phyloP scores from a whole-genome alignment of 1,140 invertebrate genomes.

The Achatina immaculata region DNA sequence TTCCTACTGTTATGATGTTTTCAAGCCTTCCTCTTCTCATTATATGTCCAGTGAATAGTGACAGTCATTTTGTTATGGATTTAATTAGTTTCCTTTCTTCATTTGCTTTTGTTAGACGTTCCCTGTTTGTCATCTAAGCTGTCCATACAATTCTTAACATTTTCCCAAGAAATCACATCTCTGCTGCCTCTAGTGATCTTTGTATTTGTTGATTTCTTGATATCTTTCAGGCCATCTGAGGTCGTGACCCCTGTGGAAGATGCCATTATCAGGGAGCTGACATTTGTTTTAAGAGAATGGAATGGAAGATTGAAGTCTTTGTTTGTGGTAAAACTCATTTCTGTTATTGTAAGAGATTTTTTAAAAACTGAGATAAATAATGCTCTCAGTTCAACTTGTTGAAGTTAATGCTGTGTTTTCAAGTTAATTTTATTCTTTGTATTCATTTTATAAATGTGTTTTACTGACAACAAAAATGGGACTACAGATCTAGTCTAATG shows the following conservation, averaged over 20 bases:
- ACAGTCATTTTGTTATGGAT: too few relatives aligned
- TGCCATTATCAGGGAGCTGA: slow-evolving; percentile 90
- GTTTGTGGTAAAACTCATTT: slow-evolving; percentile 78
- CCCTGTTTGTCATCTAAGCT: too few relatives aligned
- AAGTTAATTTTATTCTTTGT: background rate
- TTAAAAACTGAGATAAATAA: too few relatives aligned
- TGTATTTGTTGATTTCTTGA: slow-evolving; percentile 13
- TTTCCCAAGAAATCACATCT: too few relatives aligned
- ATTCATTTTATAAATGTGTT: background rate
- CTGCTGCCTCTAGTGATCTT: too few relatives aligned
- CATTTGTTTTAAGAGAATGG: slow-evolving; percentile 91
- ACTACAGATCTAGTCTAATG: too few relatives aligned
- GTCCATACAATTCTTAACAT: too few relatives aligned
- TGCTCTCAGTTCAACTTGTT: background rate
- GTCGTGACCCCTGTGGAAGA: slow-evolving; percentile 84
- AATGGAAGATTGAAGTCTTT: slow-evolving; percentile 89
- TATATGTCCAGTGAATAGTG: too few relatives aligned
- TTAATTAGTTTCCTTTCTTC: too few relatives aligned
- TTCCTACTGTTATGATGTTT: too few relatives aligned
- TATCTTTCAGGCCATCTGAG: slow-evolving; percentile 75
- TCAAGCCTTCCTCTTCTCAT: too few relatives aligned
- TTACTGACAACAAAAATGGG: background rate
- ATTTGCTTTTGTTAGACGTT: too few relatives aligned
- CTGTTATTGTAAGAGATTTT: slow-evolving; percentile 4
- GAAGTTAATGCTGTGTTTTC: background rate